These are phyloP conservation scores for Strigamia crassipes DNA, from an alignment of 2,888 invertebrate genomes.

Conservation along the genomic window DNA sequence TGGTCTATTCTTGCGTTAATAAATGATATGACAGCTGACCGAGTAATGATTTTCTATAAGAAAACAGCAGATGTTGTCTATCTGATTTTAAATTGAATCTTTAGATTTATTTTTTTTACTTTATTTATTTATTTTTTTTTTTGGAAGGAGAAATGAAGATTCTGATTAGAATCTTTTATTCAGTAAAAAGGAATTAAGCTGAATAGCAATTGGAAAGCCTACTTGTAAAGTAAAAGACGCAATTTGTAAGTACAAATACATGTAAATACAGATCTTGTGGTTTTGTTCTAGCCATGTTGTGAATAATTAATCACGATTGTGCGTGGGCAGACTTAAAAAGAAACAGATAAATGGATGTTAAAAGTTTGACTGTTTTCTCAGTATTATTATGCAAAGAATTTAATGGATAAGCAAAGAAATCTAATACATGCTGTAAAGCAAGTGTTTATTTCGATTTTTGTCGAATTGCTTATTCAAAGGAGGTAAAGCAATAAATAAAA, in stretches of 20 bases:
- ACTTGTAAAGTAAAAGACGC: neutral
- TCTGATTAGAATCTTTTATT: conserved; percentile 1
- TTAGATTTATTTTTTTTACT: too few species aligned
- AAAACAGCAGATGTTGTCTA: conserved; percentile 7
- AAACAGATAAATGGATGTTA: neutral
- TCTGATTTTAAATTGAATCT: neutral
- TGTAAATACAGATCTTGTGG: neutral
- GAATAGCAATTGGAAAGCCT: neutral
- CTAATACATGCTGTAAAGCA: too few species aligned
- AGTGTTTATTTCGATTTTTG: too few species aligned
- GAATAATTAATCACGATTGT: neutral
- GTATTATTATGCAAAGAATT: neutral
- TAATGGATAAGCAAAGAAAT: too few species aligned
- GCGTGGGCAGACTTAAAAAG: neutral
- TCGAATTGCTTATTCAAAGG: too few species aligned
- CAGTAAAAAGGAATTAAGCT: neutral
- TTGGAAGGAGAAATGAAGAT: neutral
- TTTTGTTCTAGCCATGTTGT: neutral
- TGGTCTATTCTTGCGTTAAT: neutral
- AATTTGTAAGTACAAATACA: neutral
- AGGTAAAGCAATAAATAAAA: too few species aligned
- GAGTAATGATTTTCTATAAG: neutral
- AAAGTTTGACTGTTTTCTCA: neutral
- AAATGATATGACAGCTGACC: neutral
- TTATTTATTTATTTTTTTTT: neutral